Evolutionary conservation across 2,888 invertebrate genomes (phyloP).

Genomic region (Stratiomys singularior): DNA sequence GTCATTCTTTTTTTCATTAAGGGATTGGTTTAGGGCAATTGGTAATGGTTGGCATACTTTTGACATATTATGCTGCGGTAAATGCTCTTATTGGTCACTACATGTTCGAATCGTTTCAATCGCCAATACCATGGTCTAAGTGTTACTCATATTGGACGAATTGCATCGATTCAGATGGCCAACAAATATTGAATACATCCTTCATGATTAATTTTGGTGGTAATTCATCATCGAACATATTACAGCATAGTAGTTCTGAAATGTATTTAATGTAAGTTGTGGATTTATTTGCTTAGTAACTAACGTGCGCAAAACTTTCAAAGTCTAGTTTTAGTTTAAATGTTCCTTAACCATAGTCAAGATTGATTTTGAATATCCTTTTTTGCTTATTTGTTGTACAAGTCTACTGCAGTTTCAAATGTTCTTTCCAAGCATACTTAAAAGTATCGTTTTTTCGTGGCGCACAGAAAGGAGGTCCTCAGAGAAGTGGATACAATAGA

Average conservation of each 20-base stretch:
- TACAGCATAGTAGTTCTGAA: constrained; percentile 64
- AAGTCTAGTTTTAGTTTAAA: no score
- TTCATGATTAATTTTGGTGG: constrained; percentile 3
- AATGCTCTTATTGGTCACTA: constrained; percentile 73
- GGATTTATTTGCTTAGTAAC: background rate
- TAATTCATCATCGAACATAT: background rate
- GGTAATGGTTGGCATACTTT: constrained; percentile 68
- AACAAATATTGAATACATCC: background rate
- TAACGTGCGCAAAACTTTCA: no score
- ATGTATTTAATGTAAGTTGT: constrained; percentile 69
- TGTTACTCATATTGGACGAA: constrained; percentile 69
- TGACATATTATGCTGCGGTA: constrained; percentile 73
- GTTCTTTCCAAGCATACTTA: no score
- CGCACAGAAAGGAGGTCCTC: constrained; percentile 67
- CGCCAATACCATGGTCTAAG: constrained; percentile 72
- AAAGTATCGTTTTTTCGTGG: no score
- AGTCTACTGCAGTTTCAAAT: no score
- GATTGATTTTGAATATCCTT: no score
- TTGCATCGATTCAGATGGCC: constrained; percentile 60
- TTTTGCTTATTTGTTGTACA: no score
- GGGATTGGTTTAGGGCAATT: constrained; percentile 70
- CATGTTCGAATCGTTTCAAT: constrained; percentile 71
- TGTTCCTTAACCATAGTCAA: no score
- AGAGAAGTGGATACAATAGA: constrained; percentile 66
- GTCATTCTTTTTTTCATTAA: constrained; percentile 55